These are phyloP conservation scores for Zootoca vivipara DNA, from an alignment of 2,113 vertebrate genomes.

Conservation along the genomic window DNA sequence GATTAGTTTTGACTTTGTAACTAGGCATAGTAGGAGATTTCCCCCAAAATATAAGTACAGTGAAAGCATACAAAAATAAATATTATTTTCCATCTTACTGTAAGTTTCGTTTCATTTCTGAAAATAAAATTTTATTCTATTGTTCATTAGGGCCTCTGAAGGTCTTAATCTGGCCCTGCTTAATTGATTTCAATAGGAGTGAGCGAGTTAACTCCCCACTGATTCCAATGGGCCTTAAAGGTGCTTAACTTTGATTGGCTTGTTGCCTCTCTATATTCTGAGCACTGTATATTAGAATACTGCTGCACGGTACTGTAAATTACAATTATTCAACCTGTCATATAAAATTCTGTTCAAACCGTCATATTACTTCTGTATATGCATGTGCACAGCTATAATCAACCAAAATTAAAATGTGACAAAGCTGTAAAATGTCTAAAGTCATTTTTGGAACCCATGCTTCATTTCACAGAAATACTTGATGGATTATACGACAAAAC, in stretches of 20 bases:
- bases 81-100: no score
- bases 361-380: background rate
- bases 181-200: background rate
- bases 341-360: slow-evolving; percentile 21
- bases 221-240: background rate
- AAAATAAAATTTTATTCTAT: no score
- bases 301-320: background rate
- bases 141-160: no score
- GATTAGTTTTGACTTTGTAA: no score
- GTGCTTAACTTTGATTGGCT: slow-evolving; percentile 1
- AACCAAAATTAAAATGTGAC: background rate
- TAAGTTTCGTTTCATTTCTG: no score
- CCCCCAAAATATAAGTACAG: no score
- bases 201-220: background rate
- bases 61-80: no score
- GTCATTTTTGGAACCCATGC: background rate
- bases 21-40: no score
- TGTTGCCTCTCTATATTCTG: background rate
- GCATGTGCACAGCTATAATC: background rate
- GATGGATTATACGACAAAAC: slow-evolving; percentile 16
- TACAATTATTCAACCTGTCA: background rate
- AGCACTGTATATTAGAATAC: background rate
- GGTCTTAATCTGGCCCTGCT: no score
- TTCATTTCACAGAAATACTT: slow-evolving; percentile 17
- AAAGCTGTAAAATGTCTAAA: slow-evolving; percentile 16